Base-by-base conservation (phyloP, 2,888 invertebrate species). In the Amaurobius ferox region DNA sequence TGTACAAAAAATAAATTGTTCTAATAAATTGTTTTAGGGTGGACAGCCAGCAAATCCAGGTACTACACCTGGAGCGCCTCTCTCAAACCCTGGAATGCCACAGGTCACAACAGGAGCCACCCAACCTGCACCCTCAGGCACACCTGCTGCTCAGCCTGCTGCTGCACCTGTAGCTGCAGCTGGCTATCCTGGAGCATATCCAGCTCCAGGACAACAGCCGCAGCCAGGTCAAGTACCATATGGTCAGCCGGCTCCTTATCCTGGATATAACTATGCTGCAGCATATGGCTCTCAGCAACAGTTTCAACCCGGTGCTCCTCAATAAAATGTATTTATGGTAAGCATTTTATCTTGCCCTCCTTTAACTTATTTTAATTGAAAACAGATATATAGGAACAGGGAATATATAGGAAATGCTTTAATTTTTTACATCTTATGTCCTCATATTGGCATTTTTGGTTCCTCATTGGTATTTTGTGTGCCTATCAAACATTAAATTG, bases 181-280 rank as follows among this genome's bases (percentile, higher is more conserved):
- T 40, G 79, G 79, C 55, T 79, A 86, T 62, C 79, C 79, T 39
- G 86, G 76, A 71, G 70, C 74, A 9, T 79, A 79, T 28, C 79
- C 79, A 26, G 76, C 79, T 39, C 86, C 79, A 23, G 79, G 70
- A 11, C 86, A 86, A 61, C 79, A 79, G 44, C 86, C 86, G 3
- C 86, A 78, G 11, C 79, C 72, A 9, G 79, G 73, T 28, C 85
- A 86, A 55, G 85, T 79, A 35, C 86, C 86, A 11, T 86, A 86
- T n/a, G 79, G 74, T 2, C 86, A 86, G 35, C 86, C 79, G 26
- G 78, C 74, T n/a, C 86, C 86, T 16, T 86, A 86, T 39, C 76
- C 86, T 3, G 86, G 86, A 2, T 86, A 86, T 29, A 76, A 74
- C 35, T 86, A 86, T 55, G 86, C 86, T 29, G 83, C 83, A 23